Base-by-base conservation (phyloP, 2,888 invertebrate genomes). In the Pseudococcus viburni region DNA sequence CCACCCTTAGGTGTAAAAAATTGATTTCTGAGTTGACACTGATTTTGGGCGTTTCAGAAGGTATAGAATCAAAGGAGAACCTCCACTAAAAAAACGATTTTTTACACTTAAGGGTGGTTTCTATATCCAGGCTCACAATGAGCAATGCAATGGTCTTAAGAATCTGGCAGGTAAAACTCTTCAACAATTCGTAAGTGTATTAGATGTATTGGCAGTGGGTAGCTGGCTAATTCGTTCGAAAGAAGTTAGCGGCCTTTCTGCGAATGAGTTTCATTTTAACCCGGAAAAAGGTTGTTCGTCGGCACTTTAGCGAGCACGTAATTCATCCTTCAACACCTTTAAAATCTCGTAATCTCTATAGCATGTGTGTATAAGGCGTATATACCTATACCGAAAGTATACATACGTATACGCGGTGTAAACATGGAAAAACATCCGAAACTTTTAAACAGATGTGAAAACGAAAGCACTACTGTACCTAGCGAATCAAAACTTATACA, bases 241-340 rank as follows among this genome's bases (percentile, higher is more conserved):
- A 51, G 73, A 73, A 73, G 73, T 33, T 73, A 73, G 26, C 26
- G 48, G 11, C 12, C 48, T 51, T 51, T 51, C 11, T 12, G 48
- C 48, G 48, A 42, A 42, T 7, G 8, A 51, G 26, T 73, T 73
- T 39, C 39, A 33, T 22, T 26, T 73, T 22, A 64, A 73, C 73
- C 19, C 33, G 19, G 73, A 22, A 73, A 33, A 73, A 33, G 73
- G 73, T 73, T 73, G 73, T 73, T 73, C 33, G 73, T 73, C 33
- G 73, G 73, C 73, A 26, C 26, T 73, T 73, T 73, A 9, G 48
- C 9, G 48, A 73, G 73, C 73, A 73, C 73, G 73, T 73, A 73
- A 73, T 73, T 73, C 73, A 73, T 73, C 33, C 73, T 73, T 73
- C 73, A 73, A 73, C 73, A 73, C 73, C 73, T 73, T 73, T 73